Base-by-base conservation (phyloP, 2,888 invertebrate species). In the Branchellion lobata region DNA sequence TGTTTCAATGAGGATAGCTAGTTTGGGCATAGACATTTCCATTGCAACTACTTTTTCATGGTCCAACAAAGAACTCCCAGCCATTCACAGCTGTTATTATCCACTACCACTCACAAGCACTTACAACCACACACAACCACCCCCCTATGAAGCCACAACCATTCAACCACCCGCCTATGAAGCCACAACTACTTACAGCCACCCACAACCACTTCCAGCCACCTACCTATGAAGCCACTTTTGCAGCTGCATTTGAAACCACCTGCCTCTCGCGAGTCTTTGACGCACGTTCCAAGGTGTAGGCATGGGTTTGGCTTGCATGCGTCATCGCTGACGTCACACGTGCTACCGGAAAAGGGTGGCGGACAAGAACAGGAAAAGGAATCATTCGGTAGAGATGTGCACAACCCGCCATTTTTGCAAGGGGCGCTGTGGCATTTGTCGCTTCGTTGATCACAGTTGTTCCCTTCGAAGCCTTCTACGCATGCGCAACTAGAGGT, bases 341-440 rank as follows among this genome's bases (percentile, higher is more conserved):
- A 96, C 78, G 91, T 90, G 18, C 89, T 86, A 0, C 96, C 96
- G 2, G 90, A 89, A 88, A 92, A 95, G 78, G 94, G 90, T 34
- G 91, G 90, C 85, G 92, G 92, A 86, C 95, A 95, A 61, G 90
- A 87, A 85, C 96, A 96, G 83, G 91, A 90, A 87, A 91, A 95
- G 71, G 81, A 80, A 18, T 47, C 72, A 18, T 61, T 29, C 1
- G 36, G 0, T n/a, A 33, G 33, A 61, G 36, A 29, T n/a, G 31
- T 21, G 80, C 85, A 85, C 0, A 82, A 82, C 5, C 81, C 95
- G 0, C 94, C 95, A 84, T 96, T 96, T 84, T 95, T 94, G 85
- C 96, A 96, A 0, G 95, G 95, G 87, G 95, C 94, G 0, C 94
- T 94, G 79, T 92, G 92, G 86, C 96, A 96, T 86, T 95, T 95